These are phyloP conservation scores for Mellivora capensis DNA, from an alignment of 2,113 vertebrate species.

Conservation along the genomic window DNA sequence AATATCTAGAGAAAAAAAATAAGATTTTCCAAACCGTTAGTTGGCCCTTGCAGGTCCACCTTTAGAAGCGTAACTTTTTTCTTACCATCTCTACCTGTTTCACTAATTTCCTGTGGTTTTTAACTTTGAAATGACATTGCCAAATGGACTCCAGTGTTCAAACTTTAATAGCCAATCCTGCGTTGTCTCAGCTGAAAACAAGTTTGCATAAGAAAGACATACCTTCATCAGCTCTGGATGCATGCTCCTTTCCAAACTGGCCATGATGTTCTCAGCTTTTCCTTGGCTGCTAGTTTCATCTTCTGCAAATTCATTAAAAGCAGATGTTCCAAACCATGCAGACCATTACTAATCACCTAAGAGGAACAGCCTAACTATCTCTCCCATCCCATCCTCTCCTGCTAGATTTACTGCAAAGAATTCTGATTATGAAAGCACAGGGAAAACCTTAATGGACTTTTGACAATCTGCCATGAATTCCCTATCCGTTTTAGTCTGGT, in stretches of 20 bases:
- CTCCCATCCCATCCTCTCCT: constrained; percentile 50
- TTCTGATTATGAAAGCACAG: constrained; percentile 52
- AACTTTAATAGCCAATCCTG: constrained; percentile 6
- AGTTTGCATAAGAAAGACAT: constrained; percentile 59
- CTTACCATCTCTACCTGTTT: constrained; percentile 37
- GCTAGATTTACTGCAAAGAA: constrained; percentile 60
- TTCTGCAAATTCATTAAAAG: constrained; percentile 86
- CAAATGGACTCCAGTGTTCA: constrained; percentile 19
- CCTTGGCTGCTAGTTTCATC: constrained; percentile 91
- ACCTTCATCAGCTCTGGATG: constrained; percentile 98
- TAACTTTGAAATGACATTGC: constrained; percentile 13
- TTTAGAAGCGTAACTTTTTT: constrained; percentile 6
- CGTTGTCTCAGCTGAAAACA: constrained; percentile 34
- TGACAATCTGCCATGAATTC: constrained; percentile 75
- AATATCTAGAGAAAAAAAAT: background rate
- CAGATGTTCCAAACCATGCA: constrained; percentile 76
- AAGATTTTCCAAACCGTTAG: background rate
- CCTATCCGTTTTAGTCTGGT: constrained; percentile 61
- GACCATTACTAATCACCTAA: constrained; percentile 67
- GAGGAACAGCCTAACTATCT: constrained; percentile 54
- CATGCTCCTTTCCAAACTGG: constrained; percentile 93
- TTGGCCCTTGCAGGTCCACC: background rate
- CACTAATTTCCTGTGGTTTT: background rate
- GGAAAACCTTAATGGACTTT: constrained; percentile 71
- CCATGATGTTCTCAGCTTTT: constrained; percentile 92